These are phyloP conservation scores for Ctenopoma multispine DNA, from an alignment of 2,797 vertebrate genomes.

Conservation along the genomic window DNA sequence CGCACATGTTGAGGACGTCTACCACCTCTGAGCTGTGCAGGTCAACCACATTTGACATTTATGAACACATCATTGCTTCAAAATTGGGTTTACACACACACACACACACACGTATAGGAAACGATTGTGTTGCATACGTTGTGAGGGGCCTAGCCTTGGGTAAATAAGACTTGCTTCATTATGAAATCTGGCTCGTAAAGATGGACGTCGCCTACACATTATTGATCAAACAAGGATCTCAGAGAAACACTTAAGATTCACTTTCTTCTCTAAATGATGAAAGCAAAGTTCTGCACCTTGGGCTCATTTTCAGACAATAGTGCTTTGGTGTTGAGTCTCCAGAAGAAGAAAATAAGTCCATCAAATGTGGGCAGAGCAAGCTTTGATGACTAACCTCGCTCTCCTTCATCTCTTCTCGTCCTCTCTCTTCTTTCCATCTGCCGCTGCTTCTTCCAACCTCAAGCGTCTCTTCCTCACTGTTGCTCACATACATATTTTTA, in stretches of 20 bases:
- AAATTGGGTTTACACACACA: neutral
- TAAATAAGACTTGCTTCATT: constrained; percentile 45
- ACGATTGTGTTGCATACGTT: constrained; percentile 11
- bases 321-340: constrained; percentile 5
- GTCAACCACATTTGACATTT: constrained; percentile 12
- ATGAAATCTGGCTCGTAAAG: constrained; percentile 41
- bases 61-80: constrained; percentile 19
- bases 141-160: constrained; percentile 34
- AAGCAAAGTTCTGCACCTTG: constrained; percentile 22
- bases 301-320: constrained; percentile 12
- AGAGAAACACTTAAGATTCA: constrained; percentile 9
- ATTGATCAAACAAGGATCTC: constrained; percentile 49
- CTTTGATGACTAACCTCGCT: constrained; percentile 56
- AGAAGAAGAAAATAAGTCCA: constrained; percentile 42
- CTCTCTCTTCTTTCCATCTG: constrained; percentile 38
- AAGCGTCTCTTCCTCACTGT: constrained; percentile 28
- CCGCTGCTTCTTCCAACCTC: constrained; percentile 26
- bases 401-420: constrained; percentile 36
- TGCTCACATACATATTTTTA: constrained; percentile 29
- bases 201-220: constrained; percentile 51
- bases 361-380: constrained; percentile 41
- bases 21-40: constrained; percentile 9
- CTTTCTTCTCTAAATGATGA: constrained; percentile 24
- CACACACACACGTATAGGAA: constrained; percentile 7
- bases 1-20: neutral